Evolutionary conservation across 2,797 vertebrate species (phyloP).

Genomic region (Ara ararauna): DNA sequence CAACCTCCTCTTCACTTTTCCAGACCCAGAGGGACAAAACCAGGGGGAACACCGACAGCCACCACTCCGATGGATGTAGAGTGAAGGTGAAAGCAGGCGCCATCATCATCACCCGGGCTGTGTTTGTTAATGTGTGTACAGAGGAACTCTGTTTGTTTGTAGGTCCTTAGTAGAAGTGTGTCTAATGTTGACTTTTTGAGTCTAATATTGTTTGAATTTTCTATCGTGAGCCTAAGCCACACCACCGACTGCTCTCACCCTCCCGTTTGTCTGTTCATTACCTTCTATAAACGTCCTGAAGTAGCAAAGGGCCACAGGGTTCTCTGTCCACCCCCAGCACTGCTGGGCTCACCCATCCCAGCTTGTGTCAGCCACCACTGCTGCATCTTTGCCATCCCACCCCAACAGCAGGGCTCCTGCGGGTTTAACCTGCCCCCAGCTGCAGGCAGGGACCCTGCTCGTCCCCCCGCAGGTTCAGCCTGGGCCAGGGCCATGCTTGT

Average conservation of each 20-base stretch:
- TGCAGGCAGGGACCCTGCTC: not conserved
- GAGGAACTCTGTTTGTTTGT: slow-evolving; percentile 95
- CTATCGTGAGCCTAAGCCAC: slow-evolving; percentile 86
- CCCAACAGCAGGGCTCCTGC: not conserved
- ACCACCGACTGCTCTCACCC: slow-evolving; percentile 83
- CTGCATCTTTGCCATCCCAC: not conserved
- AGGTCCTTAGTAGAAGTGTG: slow-evolving; percentile 93
- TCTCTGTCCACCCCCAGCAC: slow-evolving; percentile 33
- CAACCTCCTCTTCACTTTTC: not conserved
- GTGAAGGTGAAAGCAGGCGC: slow-evolving; percentile 82
- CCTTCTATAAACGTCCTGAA: slow-evolving; percentile 70
- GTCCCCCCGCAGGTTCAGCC: not conserved
- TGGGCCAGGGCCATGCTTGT: not conserved
- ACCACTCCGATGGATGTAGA: slow-evolving; percentile 19
- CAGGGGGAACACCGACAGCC: slow-evolving; percentile 36
- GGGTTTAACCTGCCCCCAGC: not conserved
- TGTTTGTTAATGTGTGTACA: slow-evolving; percentile 89
- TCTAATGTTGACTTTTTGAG: slow-evolving; percentile 91
- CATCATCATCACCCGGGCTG: slow-evolving; percentile 76
- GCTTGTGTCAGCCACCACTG: not conserved
- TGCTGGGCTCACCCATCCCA: not conserved
- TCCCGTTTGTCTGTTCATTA: slow-evolving; percentile 85
- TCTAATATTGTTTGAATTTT: slow-evolving; percentile 99
- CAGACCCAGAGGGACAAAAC: not conserved
- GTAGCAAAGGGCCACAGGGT: slow-evolving; percentile 28